Base-by-base conservation (phyloP, 2,888 invertebrate genomes). In the Oscheius sp. region DNA sequence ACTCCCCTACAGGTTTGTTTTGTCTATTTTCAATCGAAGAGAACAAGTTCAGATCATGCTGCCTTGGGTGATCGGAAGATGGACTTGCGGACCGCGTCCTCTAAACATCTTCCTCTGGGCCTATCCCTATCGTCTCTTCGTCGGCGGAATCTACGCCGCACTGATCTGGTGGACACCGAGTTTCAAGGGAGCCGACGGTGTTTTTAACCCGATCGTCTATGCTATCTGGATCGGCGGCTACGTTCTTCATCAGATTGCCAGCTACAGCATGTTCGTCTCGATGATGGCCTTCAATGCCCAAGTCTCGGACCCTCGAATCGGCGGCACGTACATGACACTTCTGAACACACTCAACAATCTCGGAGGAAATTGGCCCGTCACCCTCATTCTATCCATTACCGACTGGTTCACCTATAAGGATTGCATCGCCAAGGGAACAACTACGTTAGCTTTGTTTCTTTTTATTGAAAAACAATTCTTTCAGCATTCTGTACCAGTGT, bases 261-360 rank as follows among this genome's bases (percentile, higher is more conserved):
- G 95, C 0, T 96, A 96, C 90, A 93, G 95, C 88, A 97, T 98
- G 96, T 99, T 96, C 90, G 97, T 99, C 4, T 94, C 97, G 0
- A 93, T 94, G 76, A 98, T 99, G 96, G 95, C 96, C 10, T 99
- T 99, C 91, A 96, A 95, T 90, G 98, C 98, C 0, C 94, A 95
- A 90, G 93, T 99, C 66, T 96, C 96, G 77, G 99, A 99, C 90
- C 96, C 97, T 0, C 92, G 93, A 0, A 95, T 98, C 0, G 99
- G 99, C 1, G 88, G 99, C 4, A 99, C 99, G 0, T 99, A 99
- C 90, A 99, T 99, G 99, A 99, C 99, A 0, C 92, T 99, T 68
- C 91, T 99, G 21, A 99, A 99, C 90, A 99, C 99, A 0, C 92
- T 98, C 33, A 93, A 94, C 63, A 99, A 99, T 91, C 92, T 99